Percentiles rank a stretch among this genome's conserved stretches.
phyloP scores from a whole-genome alignment of 2,797 vertebrate species.

The Micromesistius poutassou region DNA sequence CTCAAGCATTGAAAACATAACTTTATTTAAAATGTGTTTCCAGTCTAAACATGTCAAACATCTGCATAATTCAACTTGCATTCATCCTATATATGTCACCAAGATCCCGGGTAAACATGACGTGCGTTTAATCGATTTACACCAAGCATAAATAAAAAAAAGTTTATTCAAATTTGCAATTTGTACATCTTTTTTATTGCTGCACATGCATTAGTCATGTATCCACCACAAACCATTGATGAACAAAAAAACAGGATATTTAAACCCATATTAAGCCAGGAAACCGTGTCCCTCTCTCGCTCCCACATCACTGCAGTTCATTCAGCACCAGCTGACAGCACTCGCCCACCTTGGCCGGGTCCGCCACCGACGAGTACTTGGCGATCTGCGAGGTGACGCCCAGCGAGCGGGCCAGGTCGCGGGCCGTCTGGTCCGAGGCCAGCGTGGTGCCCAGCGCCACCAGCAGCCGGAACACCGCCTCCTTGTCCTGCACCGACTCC shows the following conservation, averaged over 20 bases:
- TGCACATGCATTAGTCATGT: slow-evolving; percentile 66
- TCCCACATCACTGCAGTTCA: slow-evolving; percentile 77
- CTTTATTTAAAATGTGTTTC: no score
- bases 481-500: slow-evolving; percentile 92
- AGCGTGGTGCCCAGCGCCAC: slow-evolving; percentile 95
- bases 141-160: slow-evolving; percentile 38
- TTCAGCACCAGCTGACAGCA: slow-evolving; percentile 92
- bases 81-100: not conserved
- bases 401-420: slow-evolving; percentile 91
- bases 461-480: slow-evolving; percentile 95
- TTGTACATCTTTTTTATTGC: slow-evolving; percentile 65
- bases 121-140: not conserved
- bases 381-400: slow-evolving; percentile 91
- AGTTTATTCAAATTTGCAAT: slow-evolving; percentile 43
- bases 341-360: slow-evolving; percentile 91
- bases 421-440: slow-evolving; percentile 83
- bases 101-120: not conserved
- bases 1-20: no score
- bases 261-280: slow-evolving; percentile 36
- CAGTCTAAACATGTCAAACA: no score
- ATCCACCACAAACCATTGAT: slow-evolving; percentile 57
- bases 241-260: slow-evolving; percentile 53
- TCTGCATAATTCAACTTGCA: no score
- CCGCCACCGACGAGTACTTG: slow-evolving; percentile 85
- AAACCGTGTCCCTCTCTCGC: slow-evolving; percentile 14